Evolutionary conservation across 2,888 invertebrate species (phyloP).

Genomic region (Cerastis rubricosa): DNA sequence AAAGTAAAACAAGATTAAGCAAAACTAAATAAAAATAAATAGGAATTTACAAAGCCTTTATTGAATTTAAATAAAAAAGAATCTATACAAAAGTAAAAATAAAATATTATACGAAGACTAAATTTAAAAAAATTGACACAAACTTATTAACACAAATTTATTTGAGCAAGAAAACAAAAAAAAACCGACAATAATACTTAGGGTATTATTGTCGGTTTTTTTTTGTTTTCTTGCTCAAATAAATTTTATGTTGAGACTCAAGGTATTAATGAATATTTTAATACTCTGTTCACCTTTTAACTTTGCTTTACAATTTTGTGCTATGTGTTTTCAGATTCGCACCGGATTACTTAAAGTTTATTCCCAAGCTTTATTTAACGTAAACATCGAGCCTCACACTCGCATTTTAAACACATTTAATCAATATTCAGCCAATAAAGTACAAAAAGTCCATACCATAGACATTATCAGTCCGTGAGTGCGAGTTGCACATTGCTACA

Average conservation of each 20-base stretch:
- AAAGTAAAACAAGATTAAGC: too few species aligned
- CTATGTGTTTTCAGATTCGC: constrained; percentile 10
- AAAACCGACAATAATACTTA: too few species aligned
- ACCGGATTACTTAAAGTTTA: constrained; percentile 35
- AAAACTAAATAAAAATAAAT: too few species aligned
- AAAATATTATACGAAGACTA: too few species aligned
- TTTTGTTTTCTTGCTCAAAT: constrained; percentile 39
- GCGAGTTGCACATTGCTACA: constrained; percentile 75
- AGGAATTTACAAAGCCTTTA: too few species aligned
- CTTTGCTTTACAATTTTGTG: constrained; percentile 1
- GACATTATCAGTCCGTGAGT: constrained; percentile 67
- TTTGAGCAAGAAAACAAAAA: too few species aligned
- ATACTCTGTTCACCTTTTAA: constrained; percentile 5
- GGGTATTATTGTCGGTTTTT: constrained; percentile 48
- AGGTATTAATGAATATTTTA: constrained; percentile 4
- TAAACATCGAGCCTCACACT: constrained; percentile 37
- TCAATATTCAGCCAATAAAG: constrained; percentile 60
- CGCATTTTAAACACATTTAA: constrained; percentile 60
- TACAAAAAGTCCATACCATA: constrained; percentile 57
- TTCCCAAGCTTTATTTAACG: constrained; percentile 37
- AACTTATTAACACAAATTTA: too few species aligned
- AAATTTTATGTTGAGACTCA: constrained; percentile 10
- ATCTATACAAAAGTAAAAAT: too few species aligned
- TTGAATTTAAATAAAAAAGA: too few species aligned
- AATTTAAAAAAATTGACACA: too few species aligned